Base-by-base conservation (phyloP, 2,797 vertebrate genomes). In the Australoheros facetus region DNA sequence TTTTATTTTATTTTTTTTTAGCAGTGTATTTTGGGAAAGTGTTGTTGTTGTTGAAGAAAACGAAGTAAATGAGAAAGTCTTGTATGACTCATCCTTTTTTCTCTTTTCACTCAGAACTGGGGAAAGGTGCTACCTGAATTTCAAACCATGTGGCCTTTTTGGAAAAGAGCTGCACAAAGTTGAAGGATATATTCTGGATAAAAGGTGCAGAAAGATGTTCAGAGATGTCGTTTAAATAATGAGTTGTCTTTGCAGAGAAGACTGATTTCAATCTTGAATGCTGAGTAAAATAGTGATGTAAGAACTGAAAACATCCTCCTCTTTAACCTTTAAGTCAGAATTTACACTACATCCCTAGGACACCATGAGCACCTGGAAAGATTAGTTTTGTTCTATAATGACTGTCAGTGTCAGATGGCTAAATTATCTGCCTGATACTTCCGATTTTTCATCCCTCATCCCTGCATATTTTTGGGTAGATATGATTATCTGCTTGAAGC, bases 131-230 rank as follows among this genome's bases (percentile, higher is more conserved):
- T 93, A 95, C 73, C 91, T 99, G 87, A 98, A 95, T 85, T 99
- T 99, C 92, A 99, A 99, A 90, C 97, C 98, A 0, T 99, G 97
- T 1, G 98, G 98, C 59, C 97, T 99, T 74, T 99, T 99, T 87
- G 98, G 98, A 54, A 99, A 98, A 90, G 98, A 99, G 81, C 90
- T 99, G 80, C 98, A 99, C 94, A 99, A 99, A 95, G 97, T 99
- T 8, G 98, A 99, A 95, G 98, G 98, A 56, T 98, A 97, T 86
- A 98, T 99, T 92, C 96, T 98, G 91, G 98, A 99, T 91, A 99
- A 99, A 96, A 99, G 97, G 98, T 98, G 96, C 4, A 6, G 14
- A 13, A 19, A 19, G 8, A 70, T 26, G 59, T 58, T 75, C 6
- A 26, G 26, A 60, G 56, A 64, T 66, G 23, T 26, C 1, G 21